Evolutionary conservation across 1,140 invertebrate genomes (phyloP).

Genomic region (Cotesia chilonis): DNA sequence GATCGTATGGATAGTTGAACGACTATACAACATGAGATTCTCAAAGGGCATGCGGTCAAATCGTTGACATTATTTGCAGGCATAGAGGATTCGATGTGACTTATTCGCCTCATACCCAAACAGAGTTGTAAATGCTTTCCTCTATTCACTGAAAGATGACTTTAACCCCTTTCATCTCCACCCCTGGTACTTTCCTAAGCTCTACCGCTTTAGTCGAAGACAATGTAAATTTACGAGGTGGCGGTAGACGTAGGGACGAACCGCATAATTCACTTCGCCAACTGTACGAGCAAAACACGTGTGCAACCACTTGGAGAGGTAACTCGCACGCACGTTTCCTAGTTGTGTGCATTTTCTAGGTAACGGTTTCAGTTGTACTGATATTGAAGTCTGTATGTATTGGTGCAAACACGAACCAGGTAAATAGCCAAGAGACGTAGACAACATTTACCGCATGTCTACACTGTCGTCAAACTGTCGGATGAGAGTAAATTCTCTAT

Average conservation of each 20-base stretch:
- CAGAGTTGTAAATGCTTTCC: no score
- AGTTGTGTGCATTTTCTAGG: conserved; percentile 4
- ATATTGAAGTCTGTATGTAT: conserved; percentile 28
- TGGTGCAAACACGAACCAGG: conserved; percentile 24
- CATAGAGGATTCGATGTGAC: no score
- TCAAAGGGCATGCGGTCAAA: no score
- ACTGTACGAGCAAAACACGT: conserved; percentile 12
- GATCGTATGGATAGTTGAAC: no score
- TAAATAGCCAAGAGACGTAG: conserved; percentile 30
- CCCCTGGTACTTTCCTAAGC: not conserved
- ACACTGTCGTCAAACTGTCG: conserved; percentile 7
- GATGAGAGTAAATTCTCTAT: no score
- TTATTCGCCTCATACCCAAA: no score
- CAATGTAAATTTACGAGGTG: conserved; percentile 44
- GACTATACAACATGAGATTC: not conserved
- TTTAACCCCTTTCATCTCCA: not conserved
- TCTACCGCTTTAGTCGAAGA: conserved; percentile 28
- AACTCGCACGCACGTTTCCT: conserved; percentile 5
- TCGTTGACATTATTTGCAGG: no score
- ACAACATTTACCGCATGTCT: conserved; percentile 25
- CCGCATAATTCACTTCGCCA: conserved; percentile 41
- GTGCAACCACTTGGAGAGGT: not conserved
- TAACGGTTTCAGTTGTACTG: conserved; percentile 5
- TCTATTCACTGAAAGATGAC: no score
- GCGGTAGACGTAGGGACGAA: conserved; percentile 38